phyloP scores from a whole-genome alignment of 2,797 vertebrate species.

The Danio aesculapii region DNA sequence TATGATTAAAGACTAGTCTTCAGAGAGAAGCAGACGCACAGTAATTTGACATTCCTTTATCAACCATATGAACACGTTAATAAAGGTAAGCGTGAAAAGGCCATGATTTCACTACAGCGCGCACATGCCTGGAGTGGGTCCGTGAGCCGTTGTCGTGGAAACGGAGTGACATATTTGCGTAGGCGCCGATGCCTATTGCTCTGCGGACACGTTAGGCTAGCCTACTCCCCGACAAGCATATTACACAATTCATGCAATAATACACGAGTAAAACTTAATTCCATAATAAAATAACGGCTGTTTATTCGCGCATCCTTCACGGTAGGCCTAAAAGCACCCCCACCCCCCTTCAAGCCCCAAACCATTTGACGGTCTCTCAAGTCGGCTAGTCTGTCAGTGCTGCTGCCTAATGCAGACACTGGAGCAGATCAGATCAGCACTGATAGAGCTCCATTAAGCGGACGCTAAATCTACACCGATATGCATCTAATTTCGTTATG shows the following conservation, averaged over 20 bases:
- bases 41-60: neutral
- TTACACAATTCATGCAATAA: neutral
- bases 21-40: neutral
- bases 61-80: conserved; percentile 21
- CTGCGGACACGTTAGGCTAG: conserved; percentile 55
- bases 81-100: conserved; percentile 36
- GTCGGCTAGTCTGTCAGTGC: conserved; percentile 20
- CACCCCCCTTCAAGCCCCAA: neutral
- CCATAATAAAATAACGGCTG: neutral
- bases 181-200: conserved; percentile 64
- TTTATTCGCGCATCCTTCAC: neutral
- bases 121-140: conserved; percentile 55
- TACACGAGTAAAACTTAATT: neutral
- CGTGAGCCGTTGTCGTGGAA: conserved; percentile 65
- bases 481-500: conserved; percentile 15
- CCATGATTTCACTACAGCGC: conserved; percentile 41
- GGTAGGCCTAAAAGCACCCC: neutral
- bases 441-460: conserved; percentile 10
- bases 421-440: conserved; percentile 27
- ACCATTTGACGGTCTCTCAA: conserved; percentile 23
- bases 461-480: conserved; percentile 11
- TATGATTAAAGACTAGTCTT: neutral
- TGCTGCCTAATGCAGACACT: conserved; percentile 28
- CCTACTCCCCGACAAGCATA: conserved; percentile 39
- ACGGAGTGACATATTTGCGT: conserved; percentile 67